Conservation (phyloP, 2,888 invertebrate species). For the Drosophila parthenogenetica region DNA sequence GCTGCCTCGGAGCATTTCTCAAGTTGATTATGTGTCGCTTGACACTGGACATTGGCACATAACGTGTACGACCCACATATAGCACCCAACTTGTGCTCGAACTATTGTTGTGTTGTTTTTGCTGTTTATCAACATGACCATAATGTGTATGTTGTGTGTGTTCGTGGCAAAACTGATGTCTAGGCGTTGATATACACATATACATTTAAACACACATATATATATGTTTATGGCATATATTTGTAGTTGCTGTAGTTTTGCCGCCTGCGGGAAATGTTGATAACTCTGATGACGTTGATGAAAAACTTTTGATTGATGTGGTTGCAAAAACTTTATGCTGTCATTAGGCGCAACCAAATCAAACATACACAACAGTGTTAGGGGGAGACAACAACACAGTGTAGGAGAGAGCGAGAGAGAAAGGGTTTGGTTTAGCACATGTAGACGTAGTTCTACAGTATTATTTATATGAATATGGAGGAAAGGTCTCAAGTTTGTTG, state of each 20-base stretch:
- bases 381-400: not conserved
- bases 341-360: conserved; percentile 71
- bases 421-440: conserved; percentile 16
- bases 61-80: conserved; percentile 59
- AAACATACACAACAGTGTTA: conserved; percentile 19
- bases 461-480: conserved; percentile 7
- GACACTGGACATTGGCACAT: conserved; percentile 51
- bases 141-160: conserved; percentile 43
- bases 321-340: conserved; percentile 79
- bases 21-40: conserved; percentile 53
- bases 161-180: conserved; percentile 19
- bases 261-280: conserved; percentile 73
- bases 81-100: conserved; percentile 34
- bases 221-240: not conserved
- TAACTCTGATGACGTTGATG: conserved; percentile 82
- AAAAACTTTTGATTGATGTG: conserved; percentile 81
- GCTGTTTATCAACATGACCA: conserved; percentile 43
- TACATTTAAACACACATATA: conserved; percentile 11
- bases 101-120: conserved; percentile 19
- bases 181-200: conserved; percentile 54
- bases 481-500: conserved; percentile 45
- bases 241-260: conserved; percentile 51
- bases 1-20: conserved; percentile 32
- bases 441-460: not conserved
- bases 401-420: conserved; percentile 2